phyloP scores from a whole-genome alignment of 2,113 vertebrate species.

The Pelvicachromis taeniatus region DNA sequence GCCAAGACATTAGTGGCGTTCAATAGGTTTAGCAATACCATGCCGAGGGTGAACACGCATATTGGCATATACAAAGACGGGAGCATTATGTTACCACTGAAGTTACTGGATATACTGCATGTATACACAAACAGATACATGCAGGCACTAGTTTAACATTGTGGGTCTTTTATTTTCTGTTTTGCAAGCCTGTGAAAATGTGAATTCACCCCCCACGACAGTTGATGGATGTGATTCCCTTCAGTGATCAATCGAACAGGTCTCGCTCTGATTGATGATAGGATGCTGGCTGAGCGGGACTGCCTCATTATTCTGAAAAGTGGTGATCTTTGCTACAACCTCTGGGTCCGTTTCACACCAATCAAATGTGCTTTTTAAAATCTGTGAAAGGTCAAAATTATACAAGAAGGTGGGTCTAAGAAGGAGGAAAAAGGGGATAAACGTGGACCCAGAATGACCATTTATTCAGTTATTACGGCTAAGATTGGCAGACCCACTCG shows the following conservation, averaged over 20 bases:
- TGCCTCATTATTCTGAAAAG: constrained; percentile 3
- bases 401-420: background rate
- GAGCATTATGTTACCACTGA: constrained; percentile 5
- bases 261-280: constrained; percentile 8
- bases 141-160: background rate
- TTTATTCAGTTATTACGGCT: background rate
- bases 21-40: constrained; percentile 32
- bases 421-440: background rate
- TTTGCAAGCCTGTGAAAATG: background rate
- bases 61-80: background rate
- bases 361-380: background rate
- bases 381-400: background rate
- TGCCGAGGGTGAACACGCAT: background rate
- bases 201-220: background rate
- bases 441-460: background rate
- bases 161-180: background rate
- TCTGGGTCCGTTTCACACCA: background rate
- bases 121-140: background rate
- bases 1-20: constrained; percentile 45
- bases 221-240: background rate
- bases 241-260: background rate
- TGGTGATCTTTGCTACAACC: background rate
- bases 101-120: background rate
- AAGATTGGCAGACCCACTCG: background rate
- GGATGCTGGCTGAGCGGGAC: background rate